Base-by-base conservation (phyloP, 2,797 vertebrate genomes). In the Nannoperca obscura region DNA sequence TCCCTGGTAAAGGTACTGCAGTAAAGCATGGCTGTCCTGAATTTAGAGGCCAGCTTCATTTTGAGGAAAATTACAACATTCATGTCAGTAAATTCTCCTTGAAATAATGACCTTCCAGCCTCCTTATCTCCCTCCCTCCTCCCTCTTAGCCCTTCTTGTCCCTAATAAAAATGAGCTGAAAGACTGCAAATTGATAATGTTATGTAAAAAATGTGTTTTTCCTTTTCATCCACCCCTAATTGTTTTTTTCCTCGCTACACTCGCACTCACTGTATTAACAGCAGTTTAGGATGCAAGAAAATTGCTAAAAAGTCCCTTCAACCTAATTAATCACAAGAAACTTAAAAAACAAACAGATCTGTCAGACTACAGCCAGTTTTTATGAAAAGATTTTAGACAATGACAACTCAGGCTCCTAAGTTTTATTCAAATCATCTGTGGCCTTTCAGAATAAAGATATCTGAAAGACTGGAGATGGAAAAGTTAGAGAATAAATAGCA, bases 121-220 rank as follows among this genome's bases (percentile, higher is more conserved):
- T 69, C 5, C 55, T 80, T 58, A 81, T 86, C 74, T 75, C 7
- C 11, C 58, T 50, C 40, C 30, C 52, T 17, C 13, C 34, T 27
- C 13, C 34, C 38, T 14, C 22, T 49, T 38, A 19, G 15, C 11
- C 44, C 6, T 65, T 34, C 8, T 64, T 13, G 0, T 5, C 34
- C 42, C 49, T n/a, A 30, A 63, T 58, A 64, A 44, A 70, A 78
- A 82, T 82, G 2, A 64, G 47, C 47, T 53, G 24, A 75, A 80
- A 34, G 47, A n/a, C 38, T 38, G 47, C 30, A 76, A 79, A 81
- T 47, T 79, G 80, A 86, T 82, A 75, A 82, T 19, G 10, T 30
- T 19, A 4, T 24, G 32, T 70, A 70, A 47, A 69, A 86, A 82
- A 81, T 19, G 11, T 71, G 44, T 9, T 72, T 76, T 80, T 77